Percentiles rank a stretch among this genome's conserved stretches.
Conservation (phyloP, 1,140 invertebrate species). For the Cydia splendana region DNA sequence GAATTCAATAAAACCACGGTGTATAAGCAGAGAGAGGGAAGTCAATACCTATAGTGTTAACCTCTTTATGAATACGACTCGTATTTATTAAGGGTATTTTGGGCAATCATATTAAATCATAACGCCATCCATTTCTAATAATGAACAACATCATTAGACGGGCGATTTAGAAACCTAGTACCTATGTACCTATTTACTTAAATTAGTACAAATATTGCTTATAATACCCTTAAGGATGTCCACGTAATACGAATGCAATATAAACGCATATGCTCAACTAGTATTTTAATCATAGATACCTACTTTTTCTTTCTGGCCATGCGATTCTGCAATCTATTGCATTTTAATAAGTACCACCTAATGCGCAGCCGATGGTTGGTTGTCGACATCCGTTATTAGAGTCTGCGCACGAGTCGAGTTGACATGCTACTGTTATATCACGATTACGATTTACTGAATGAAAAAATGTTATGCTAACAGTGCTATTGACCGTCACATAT, state of each 20-base stretch:
- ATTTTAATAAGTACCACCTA: neutral
- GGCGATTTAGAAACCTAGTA: too few relatives aligned
- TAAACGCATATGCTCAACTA: neutral
- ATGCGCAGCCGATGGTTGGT: neutral
- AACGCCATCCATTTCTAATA: too few relatives aligned
- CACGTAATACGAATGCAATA: neutral
- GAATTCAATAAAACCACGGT: too few relatives aligned
- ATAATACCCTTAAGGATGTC: neutral
- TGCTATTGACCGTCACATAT: slow-evolving; percentile 2
- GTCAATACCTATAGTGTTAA: too few relatives aligned
- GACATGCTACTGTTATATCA: slow-evolving; percentile 28
- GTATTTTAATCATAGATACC: neutral
- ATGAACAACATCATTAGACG: too few relatives aligned
- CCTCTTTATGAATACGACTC: too few relatives aligned
- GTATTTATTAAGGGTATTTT: too few relatives aligned
- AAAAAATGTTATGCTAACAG: slow-evolving; percentile 3
- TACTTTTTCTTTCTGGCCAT: neutral
- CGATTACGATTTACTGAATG: slow-evolving; percentile 7
- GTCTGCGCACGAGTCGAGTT: slow-evolving; percentile 1
- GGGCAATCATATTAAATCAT: too few relatives aligned
- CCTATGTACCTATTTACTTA: too few relatives aligned
- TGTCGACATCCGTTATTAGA: slow-evolving; percentile 25
- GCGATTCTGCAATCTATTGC: neutral
- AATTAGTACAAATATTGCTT: neutral
- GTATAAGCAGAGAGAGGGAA: too few relatives aligned